A percentile compares a stretch with the other conserved stretches of the same genome.
phyloP scores from a whole-genome alignment of 2,888 invertebrate species.

The Chloromyia formosa region DNA sequence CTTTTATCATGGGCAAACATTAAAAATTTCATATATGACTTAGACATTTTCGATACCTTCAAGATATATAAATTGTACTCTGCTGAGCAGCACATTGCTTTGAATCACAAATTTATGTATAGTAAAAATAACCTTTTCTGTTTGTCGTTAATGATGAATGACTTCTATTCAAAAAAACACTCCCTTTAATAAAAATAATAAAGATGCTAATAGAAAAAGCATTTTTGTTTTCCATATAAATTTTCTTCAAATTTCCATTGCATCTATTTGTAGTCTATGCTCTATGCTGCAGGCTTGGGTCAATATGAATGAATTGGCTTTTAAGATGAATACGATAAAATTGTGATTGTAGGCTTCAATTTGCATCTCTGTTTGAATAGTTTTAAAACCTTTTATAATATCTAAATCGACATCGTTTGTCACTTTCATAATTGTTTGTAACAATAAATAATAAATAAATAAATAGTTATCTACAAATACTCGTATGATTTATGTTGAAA shows the following conservation, averaged over 20 bases:
- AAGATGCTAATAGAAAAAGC: neutral
- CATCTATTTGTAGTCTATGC: constrained; percentile 19
- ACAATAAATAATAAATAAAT: too few species aligned
- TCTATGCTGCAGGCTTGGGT: neutral
- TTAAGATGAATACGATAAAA: constrained; percentile 21
- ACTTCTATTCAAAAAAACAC: constrained; percentile 15
- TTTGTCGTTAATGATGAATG: constrained; percentile 28
- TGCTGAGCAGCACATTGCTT: neutral
- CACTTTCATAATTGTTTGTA: constrained; percentile 16
- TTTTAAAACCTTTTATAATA: neutral
- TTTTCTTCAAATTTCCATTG: constrained; percentile 29
- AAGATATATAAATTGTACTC: constrained; percentile 2
- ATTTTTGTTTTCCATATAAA: neutral
- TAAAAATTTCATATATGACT: constrained; percentile 29
- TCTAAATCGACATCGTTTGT: neutral
- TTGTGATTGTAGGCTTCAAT: neutral
- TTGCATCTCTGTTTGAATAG: neutral
- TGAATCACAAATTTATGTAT: too few species aligned
- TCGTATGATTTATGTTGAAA: too few species aligned
- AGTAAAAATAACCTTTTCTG: constrained; percentile 7
- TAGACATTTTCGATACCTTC: constrained; percentile 5
- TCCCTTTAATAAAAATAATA: constrained; percentile 31
- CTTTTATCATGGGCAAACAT: neutral
- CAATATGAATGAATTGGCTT: constrained; percentile 4
- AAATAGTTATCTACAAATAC: too few species aligned